phyloP scores from a whole-genome alignment of 2,113 vertebrate genomes.

The Mystacornis crossleyi region DNA sequence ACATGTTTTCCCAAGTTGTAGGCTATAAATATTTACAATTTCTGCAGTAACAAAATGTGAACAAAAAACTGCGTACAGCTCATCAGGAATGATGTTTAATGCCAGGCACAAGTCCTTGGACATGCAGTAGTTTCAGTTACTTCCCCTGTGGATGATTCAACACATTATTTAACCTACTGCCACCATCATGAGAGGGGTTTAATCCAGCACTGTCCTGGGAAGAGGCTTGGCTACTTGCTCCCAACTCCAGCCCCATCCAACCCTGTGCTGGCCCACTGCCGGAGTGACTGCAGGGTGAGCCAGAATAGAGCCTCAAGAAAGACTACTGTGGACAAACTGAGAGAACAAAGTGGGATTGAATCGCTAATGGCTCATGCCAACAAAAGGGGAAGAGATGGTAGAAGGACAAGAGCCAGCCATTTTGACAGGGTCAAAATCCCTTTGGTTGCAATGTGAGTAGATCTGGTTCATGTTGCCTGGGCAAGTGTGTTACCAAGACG shows the following conservation, averaged over 20 bases:
- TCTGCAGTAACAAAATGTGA: not conserved
- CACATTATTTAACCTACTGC: not conserved
- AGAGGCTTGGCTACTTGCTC: not conserved
- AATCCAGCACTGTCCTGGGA: not conserved
- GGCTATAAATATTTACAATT: slow-evolving; percentile 65
- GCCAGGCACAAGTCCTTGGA: not conserved
- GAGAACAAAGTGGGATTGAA: not conserved
- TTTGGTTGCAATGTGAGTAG: not conserved
- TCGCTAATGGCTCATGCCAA: not conserved
- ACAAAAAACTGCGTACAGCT: not conserved
- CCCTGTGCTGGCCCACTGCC: rapidly evolving
- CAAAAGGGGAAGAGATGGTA: not conserved
- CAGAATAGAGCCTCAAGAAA: not conserved
- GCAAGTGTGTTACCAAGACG: rapidly evolving
- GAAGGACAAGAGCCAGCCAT: not conserved
- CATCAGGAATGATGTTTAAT: not conserved
- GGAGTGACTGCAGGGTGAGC: rapidly evolving
- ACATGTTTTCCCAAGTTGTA: not conserved
- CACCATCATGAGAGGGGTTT: rapidly evolving
- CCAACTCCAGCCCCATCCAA: not conserved
- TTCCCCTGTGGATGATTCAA: not conserved
- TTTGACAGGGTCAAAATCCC: not conserved
- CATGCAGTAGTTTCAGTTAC: not conserved
- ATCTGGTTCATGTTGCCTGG: rapidly evolving
- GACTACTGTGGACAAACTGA: not conserved